Base-by-base conservation (phyloP, 2,888 invertebrate species). In the Drosophila formosana region DNA sequence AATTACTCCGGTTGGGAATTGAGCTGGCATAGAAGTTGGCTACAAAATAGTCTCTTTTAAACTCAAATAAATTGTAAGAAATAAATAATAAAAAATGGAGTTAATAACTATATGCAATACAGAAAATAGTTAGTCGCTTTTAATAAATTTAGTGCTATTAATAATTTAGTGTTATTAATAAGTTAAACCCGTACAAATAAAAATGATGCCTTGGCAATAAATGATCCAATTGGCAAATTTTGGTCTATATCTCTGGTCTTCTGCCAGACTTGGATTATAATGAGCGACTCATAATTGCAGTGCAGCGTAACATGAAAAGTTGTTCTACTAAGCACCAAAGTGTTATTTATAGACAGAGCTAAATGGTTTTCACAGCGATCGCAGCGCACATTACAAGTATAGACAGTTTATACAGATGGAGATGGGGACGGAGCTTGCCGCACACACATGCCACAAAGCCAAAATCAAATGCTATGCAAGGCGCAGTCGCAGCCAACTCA, bases 391-490 rank as follows among this genome's bases (percentile, higher is more conserved):
- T 39, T 49, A 41, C 49, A 23, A 51, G 37, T 28, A 52, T 13
- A 26, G 39, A 43, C 45, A 52, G 39, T 53, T 13, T 25, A 56
- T 34, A 32, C 18, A n/a, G 37, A 37, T 1, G 13, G n/a, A 28
- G 47, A 3, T 43, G 28, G 18, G 13, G 18, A n/a, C 8, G n/a
- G 39, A 50, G 53, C 53, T 53, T 46, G 47, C 28, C 34, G 39
- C 34, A 39, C 58, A 60, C 49, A 43, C 57, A 51, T 34, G 37
- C 60, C 50, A 64, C 61, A 64, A 69, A 65, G 60, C 63, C 57
- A 57, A 70, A 77, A 77, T 78, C 75, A 66, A 75, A 78, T 78
- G 74, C 67, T 43, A 25, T 49, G 45, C 62, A 43, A 62, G 53
- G 32, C 63, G 69, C 51, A 58, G 66, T 50, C 58, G 53, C 49